Base-by-base conservation (phyloP, 1,140 invertebrate genomes). In the Cheumatopsyche charites region DNA sequence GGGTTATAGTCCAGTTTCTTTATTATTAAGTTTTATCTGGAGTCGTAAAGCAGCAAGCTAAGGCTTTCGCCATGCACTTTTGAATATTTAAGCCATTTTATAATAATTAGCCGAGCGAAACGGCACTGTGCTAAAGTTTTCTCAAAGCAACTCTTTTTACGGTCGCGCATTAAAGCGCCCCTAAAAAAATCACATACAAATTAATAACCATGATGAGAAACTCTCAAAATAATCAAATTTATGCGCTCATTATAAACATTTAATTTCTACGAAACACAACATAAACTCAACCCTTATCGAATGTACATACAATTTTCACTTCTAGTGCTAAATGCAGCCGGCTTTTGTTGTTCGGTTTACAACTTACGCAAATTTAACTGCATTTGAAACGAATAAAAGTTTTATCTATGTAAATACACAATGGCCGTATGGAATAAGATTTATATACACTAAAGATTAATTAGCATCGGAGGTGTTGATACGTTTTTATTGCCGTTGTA, bases 11-110 rank as follows among this genome's bases (percentile, higher is more conserved):
- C 49, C 12, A 23, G 15, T 45, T 68, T 55, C 66, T 68, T 68
- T 68, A 68, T n/a, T n/a, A n/a, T 68, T 68, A 68, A 68, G 47
- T 68, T 68, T 68, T 68, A 68, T 68, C 66, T 68, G 66, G 49
- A 55, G 49, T 55, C 29, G 49, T 68, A 68, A 68, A 68, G 25
- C 36, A 65, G 62, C 41, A 9, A 36, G 29, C 29, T n/a, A 36
- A 17, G 29, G 62, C 45, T 21, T 11, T 47, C 12, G 45, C 23
- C 49, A 26, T 68, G 49, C 66, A 68, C 47, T 68, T 68, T 55
- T 68, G 49, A 68, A 68, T 68, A 68, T 68, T 68, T 68, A 55
- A 68, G 55, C 47, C 66, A 68, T 43, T 68, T 68, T 55, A 68
- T 68, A 68, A 68, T 68, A 68, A 68, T 68, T 68, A 68, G 66